phyloP scores from a whole-genome alignment of 1,140 invertebrate genomes.

The Drosophila setifemur region DNA sequence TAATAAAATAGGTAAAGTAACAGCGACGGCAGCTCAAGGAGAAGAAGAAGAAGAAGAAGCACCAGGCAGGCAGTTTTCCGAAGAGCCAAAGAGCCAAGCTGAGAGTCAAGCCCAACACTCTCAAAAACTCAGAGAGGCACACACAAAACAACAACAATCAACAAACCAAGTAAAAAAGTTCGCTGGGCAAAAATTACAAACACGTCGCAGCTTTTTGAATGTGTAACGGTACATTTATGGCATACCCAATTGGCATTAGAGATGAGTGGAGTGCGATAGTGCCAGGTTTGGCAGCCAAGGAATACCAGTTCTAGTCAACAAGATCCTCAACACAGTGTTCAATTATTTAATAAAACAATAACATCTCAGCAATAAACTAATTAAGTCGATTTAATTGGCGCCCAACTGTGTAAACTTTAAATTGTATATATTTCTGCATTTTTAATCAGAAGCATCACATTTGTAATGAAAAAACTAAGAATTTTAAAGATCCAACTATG shows the following conservation, averaged over 20 bases:
- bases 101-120: constrained; percentile 26
- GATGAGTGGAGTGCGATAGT: constrained; percentile 22
- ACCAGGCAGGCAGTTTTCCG: too few species aligned
- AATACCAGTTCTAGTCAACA: too few species aligned
- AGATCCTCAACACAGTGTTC: too few species aligned
- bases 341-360: too few species aligned
- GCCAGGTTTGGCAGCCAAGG: background rate
- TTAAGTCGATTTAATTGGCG: too few species aligned
- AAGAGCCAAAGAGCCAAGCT: constrained; percentile 25
- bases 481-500: too few species aligned
- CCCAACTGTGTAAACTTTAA: too few species aligned
- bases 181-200: constrained; percentile 55
- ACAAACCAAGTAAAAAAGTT: constrained; percentile 31
- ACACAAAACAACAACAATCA: constrained; percentile 1
- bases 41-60: constrained; percentile 25
- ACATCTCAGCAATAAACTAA: too few species aligned
- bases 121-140: constrained; percentile 31
- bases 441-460: too few species aligned
- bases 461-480: too few species aligned
- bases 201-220: constrained; percentile 64
- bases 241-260: constrained; percentile 49
- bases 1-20: constrained; percentile 63
- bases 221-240: constrained; percentile 73
- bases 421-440: too few species aligned
- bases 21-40: constrained; percentile 27